These are phyloP conservation scores for Ylistrum balloti DNA, from an alignment of 1,140 invertebrate genomes.

Conservation along the genomic window DNA sequence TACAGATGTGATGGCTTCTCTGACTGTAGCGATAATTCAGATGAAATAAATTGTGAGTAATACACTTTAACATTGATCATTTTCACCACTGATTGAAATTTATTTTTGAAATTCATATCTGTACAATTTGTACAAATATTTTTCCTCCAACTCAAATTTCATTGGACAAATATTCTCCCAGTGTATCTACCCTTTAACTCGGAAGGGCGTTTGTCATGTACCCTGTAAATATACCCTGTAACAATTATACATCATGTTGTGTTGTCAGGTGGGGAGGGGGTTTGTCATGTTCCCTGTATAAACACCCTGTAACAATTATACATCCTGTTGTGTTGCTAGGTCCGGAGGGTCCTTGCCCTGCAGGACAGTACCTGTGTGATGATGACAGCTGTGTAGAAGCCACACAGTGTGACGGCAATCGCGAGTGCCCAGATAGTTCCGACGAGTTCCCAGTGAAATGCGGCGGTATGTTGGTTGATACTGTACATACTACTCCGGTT, in stretches of 20 bases:
- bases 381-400: slow-evolving; percentile 52
- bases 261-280: not conserved
- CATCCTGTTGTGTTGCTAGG: not conserved
- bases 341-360: not conserved
- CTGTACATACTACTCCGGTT: too few species aligned
- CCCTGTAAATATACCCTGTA: too few species aligned
- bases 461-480: slow-evolving; percentile 38
- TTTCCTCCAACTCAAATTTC: too few species aligned
- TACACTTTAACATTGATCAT: too few species aligned
- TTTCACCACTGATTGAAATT: too few species aligned
- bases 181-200: too few species aligned
- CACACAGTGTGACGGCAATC: slow-evolving; percentile 49
- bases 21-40: slow-evolving; percentile 56
- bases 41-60: slow-evolving; percentile 62
- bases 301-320: not conserved
- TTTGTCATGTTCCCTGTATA: too few species aligned
- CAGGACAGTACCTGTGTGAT: slow-evolving; percentile 58
- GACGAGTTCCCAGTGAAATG: slow-evolving; percentile 63
- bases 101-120: too few species aligned
- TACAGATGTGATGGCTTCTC: slow-evolving; percentile 58
- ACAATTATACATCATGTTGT: not conserved
- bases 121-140: too few species aligned
- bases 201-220: too few species aligned
- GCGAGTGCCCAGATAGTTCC: slow-evolving; percentile 59
- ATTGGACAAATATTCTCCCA: too few species aligned